Evolutionary conservation across 2,888 invertebrate species (phyloP), one percentile per base, ranked within the genome.

Genomic region (Polylopha cassiicola): DNA sequence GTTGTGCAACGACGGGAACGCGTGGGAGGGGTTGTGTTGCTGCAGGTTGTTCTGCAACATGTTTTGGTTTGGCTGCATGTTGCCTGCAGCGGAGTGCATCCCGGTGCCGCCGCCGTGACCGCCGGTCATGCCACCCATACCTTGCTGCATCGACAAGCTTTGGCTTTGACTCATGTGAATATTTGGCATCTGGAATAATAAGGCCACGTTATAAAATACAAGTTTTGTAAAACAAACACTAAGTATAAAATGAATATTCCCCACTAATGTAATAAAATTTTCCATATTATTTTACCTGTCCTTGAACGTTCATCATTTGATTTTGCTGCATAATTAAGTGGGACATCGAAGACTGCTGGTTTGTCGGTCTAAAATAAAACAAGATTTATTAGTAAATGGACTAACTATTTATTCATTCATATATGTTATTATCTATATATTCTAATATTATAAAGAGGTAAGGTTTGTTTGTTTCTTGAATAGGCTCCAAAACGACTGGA

Each of bases 101-200:
- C 23, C 30, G 38, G 32, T 28, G 23, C 0, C 3, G 16, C 34
- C 64, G 69, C 45, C 65, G 65, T 17, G 58, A 52, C 22, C 46
- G 36, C 51, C 51, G 7, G 61, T 61, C 65, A 71, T 71, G 43
- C 73, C 69, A 36, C 66, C 63, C 65, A 67, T 56, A 43, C 66
- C 59, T 44, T 49, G 48, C 54, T 65, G 87, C 68, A 90, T 85
- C 10, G 89, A 87, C 70, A 90, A 86, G 52, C 89, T 89, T 58
- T 91, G 91, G 3, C 89, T 88, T 68, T 91, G 91, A 55, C 87
- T 88, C 90, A 92, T 90, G 64, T 91, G 91, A 60, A 92, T 88
- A 54, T 88, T 90, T 48, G 89, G 82, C 85, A 89, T 88, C 84
- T 89, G 86, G 55, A 81, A 30, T 13, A 37, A 22, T 17, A 36